Percentiles rank a stretch among this genome's conserved stretches.
phyloP scores from a whole-genome alignment of 2,797 vertebrate genomes.

The Cyclopterus lumpus region DNA sequence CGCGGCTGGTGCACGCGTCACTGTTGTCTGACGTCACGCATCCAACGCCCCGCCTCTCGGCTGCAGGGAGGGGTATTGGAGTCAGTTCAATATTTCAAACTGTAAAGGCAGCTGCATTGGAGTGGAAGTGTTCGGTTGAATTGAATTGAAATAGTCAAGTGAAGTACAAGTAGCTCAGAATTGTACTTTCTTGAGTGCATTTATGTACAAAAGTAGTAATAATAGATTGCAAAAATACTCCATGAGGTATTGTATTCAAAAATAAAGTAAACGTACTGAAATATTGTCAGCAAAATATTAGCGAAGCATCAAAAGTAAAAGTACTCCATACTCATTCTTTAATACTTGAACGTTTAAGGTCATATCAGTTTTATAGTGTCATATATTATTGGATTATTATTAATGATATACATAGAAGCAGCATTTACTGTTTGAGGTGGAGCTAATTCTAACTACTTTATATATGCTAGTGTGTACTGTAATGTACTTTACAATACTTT shows the following conservation, averaged over 20 bases:
- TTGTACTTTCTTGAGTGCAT: background rate
- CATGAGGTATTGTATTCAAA: background rate
- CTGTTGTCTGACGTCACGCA: slow-evolving; percentile 30
- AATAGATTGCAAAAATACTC: background rate
- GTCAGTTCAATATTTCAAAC: background rate
- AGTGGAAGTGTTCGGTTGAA: background rate
- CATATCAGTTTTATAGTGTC: background rate
- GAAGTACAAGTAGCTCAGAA: background rate
- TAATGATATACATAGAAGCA: background rate
- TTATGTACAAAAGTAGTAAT: background rate
- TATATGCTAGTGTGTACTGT: background rate
- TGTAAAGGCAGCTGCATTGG: background rate
- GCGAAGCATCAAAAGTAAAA: background rate
- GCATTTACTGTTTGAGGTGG: background rate
- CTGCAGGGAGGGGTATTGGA: too few species aligned
- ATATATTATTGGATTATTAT: background rate
- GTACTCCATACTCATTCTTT: background rate
- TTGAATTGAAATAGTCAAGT: background rate
- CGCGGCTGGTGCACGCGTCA: slow-evolving; percentile 34
- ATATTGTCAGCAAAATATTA: background rate
- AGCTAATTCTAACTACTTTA: background rate
- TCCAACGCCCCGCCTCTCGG: background rate
- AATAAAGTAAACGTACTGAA: background rate
- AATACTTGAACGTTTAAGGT: background rate
- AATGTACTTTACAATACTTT: background rate